Percentiles rank a stretch among this genome's conserved stretches.
phyloP scores from a whole-genome alignment of 2,797 vertebrate genomes.

The Sebastes oblongus region DNA sequence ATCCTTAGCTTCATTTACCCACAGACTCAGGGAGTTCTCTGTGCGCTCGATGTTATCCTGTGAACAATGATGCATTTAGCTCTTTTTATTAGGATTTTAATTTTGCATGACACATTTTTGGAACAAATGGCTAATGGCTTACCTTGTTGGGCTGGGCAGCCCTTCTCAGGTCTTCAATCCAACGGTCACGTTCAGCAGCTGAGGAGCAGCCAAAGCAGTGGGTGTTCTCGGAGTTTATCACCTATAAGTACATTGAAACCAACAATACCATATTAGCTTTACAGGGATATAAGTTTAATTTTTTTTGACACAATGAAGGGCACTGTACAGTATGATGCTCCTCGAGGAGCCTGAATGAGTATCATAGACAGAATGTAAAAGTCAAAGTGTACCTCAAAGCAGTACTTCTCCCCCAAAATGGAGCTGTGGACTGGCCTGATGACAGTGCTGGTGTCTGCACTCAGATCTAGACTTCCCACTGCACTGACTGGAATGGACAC shows the following conservation, averaged over 20 bases:
- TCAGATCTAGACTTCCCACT: conserved; percentile 86
- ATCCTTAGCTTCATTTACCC: conserved; percentile 93
- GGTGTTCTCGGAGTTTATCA: conserved; percentile 87
- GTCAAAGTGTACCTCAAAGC: conserved; percentile 88
- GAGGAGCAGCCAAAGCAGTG: conserved; percentile 93
- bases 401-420: conserved; percentile 90
- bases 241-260: conserved; percentile 67
- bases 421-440: conserved; percentile 92
- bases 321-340: neutral
- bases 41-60: conserved; percentile 91
- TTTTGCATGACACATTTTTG: neutral
- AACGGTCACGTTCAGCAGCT: conserved; percentile 89
- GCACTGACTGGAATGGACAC: conserved; percentile 78
- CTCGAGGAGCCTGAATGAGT: neutral
- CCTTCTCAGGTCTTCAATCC: conserved; percentile 92
- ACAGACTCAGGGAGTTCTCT: conserved; percentile 90
- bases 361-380: neutral
- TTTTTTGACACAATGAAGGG: neutral
- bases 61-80: neutral
- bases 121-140: neutral
- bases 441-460: conserved; percentile 84
- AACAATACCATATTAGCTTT: neutral
- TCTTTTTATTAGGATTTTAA: neutral
- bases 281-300: neutral
- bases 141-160: conserved; percentile 91